Evolutionary conservation across 2,113 vertebrate genomes (phyloP), one percentile per base, ranked within the genome.

Genomic region (Colaptes auratus): DNA sequence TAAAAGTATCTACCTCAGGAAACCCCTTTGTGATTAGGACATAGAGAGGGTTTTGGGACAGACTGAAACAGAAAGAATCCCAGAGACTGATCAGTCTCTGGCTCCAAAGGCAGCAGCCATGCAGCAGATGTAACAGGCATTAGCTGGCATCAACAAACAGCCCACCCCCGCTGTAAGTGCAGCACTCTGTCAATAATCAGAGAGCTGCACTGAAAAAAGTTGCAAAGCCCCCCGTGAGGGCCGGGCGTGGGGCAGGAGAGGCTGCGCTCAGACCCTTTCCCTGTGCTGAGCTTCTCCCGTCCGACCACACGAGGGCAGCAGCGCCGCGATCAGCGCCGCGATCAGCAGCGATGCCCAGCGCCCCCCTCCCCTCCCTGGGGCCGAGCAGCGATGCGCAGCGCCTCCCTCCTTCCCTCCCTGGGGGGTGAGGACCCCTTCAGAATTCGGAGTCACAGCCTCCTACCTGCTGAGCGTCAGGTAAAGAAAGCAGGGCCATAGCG

Each of bases 381-480:
- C 18, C 20, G 19, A 4, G 46, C 21, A 2, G 65, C 12, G 17
- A 25, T 56, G 9, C 44, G 21, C 30, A 33, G 9, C 39, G 39
- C 39, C 11, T 11, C 11, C 39, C 39, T 39, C 39, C 39, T 39
- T 11, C 39, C 24, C 28, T 21, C n/a, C 35, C 39, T 4, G 28
- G 1, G 31, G 4, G 55, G 21, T 2, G 36, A 50, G 15, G 17
- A 7, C 33, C 50, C 1, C 6, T 12, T 7, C 82, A 12, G 3
- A 36, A 4, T 12, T 8, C 13, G 6, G n/a, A 9, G 44, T 28
- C 59, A 6, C 52, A 30, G 55, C 60, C 4, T 2, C 8, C 36
- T 9, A 7, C 15, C 39, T 33, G 33, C 6, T 2, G 17, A 27
- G 18, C 12, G 1, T 3, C 4, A 14, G 27, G 11, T 2, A 7